A percentile compares a stretch with the other conserved stretches of the same genome.
Conservation (phyloP, 2,113 vertebrate species). For the Python bivittatus region DNA sequence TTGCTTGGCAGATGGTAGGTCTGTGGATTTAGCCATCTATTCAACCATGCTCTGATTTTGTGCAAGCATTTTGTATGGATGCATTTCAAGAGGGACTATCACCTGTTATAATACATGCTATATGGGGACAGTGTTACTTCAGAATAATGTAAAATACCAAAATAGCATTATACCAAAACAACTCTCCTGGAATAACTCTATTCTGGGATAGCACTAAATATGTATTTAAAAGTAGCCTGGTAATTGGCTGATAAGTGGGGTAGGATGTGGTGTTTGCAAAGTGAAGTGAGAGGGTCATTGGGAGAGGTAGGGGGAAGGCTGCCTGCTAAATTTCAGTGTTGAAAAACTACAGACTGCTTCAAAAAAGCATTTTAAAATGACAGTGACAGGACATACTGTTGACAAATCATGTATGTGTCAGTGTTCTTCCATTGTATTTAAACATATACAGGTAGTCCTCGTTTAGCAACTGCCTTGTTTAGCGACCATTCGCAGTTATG, state of each 20-base stretch:
- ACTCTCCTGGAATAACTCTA: background rate
- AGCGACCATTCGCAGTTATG: background rate
- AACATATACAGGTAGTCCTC: background rate
- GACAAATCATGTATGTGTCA: background rate
- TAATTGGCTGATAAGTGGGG: background rate
- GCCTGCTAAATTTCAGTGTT: background rate
- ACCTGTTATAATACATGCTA: background rate
- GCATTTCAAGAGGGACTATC: background rate
- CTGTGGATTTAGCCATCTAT: background rate
- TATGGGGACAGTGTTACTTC: background rate
- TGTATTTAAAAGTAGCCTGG: background rate
- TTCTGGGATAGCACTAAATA: background rate
- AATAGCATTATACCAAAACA: background rate
- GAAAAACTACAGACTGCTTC: background rate
- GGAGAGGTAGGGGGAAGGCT: background rate
- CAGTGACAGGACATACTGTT: background rate
- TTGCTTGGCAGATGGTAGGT: background rate
- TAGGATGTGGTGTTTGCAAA: background rate
- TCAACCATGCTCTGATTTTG: background rate
- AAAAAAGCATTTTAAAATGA: background rate
- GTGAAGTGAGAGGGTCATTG: background rate
- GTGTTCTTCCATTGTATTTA: background rate
- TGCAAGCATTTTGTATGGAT: background rate
- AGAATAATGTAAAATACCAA: background rate
- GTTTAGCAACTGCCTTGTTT: background rate